Base-by-base conservation (phyloP, 1,140 invertebrate genomes). In the Phthorimaea operculella region DNA sequence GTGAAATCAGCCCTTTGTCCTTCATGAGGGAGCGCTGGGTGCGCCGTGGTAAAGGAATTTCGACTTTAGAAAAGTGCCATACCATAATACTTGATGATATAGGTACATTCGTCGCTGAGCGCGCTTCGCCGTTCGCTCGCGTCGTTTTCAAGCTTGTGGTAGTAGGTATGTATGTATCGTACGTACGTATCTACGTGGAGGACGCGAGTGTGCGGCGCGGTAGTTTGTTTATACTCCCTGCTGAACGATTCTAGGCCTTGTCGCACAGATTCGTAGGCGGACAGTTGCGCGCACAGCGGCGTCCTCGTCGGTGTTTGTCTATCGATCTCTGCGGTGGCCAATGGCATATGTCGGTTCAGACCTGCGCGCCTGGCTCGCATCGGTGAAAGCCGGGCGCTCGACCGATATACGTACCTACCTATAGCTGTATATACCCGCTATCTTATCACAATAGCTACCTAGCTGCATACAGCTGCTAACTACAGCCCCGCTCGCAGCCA, bases 251-350 rank as follows among this genome's bases (percentile, higher is more conserved):
- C 51, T 48, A 34, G 52, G 51, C 66, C 63, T 50, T 83, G 67
- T 65, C 10, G 18, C 39, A 52, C 18, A 10, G 55, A n/a, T 1
- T 28, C 21, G 60, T 76, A 65, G 59, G 74, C 65, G 53, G 47
- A 74, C 51, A 73, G 71, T 79, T 58, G 66, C 66, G 65, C 77
- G 66, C 71, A 58, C 70, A 15, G 45, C 10, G 69, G 60, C 60
- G 76, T 72, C 79, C 75, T 80, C 75, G 77, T 70, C 73, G 70
- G 60, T 79, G 81, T 83, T 84, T 82, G 80, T 73, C 79, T 84
- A 86, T 86, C 84, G 84, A 85, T 84, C 81, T 79, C 67, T 65
- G 78, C 72, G 75, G 74, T 81, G 82, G 80, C 84, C 84, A 85
- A 86, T 85, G 73, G 82, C 79, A 82, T 67, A 75, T 79, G 76